Evolutionary conservation across 2,797 vertebrate species (phyloP).

Genomic region (Agapornis canus): DNA sequence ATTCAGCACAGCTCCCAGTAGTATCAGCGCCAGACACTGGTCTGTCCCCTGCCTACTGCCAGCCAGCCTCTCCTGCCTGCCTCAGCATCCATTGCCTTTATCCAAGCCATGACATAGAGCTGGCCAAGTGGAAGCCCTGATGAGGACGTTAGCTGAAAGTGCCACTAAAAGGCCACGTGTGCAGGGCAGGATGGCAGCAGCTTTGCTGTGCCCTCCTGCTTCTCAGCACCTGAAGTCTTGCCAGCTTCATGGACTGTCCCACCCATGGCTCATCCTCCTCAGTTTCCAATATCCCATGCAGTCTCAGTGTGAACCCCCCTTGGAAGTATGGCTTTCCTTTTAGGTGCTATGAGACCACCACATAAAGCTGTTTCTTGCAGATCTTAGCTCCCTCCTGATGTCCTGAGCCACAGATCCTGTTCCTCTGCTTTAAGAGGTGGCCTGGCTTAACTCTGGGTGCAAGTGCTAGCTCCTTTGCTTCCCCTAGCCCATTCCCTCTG

Average conservation of each 20-base stretch:
- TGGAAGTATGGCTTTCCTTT: neutral
- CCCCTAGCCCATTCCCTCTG: neutral
- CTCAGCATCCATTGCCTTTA: slow-evolving; percentile 6
- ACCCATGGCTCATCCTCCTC: neutral
- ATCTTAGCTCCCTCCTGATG: neutral
- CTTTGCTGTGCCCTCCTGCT: neutral
- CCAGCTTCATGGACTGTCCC: neutral
- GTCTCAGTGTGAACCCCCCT: rapidly evolving
- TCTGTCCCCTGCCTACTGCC: neutral
- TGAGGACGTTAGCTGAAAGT: neutral
- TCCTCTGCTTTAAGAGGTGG: neutral
- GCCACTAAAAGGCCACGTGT: rapidly evolving
- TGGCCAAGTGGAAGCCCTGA: neutral
- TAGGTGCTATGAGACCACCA: neutral
- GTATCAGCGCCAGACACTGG: neutral
- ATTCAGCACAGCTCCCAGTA: neutral
- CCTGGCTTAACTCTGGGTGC: neutral
- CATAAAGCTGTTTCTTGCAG: neutral
- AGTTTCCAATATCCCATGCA: neutral
- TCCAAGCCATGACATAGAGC: neutral
- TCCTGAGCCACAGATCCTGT: neutral
- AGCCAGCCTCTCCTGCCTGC: neutral
- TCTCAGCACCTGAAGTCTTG: neutral
- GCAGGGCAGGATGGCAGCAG: neutral
- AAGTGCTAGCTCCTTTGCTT: neutral